These are phyloP conservation scores for Epinephelus fuscoguttatus DNA, from an alignment of 2,113 vertebrate species.

Conservation along the genomic window DNA sequence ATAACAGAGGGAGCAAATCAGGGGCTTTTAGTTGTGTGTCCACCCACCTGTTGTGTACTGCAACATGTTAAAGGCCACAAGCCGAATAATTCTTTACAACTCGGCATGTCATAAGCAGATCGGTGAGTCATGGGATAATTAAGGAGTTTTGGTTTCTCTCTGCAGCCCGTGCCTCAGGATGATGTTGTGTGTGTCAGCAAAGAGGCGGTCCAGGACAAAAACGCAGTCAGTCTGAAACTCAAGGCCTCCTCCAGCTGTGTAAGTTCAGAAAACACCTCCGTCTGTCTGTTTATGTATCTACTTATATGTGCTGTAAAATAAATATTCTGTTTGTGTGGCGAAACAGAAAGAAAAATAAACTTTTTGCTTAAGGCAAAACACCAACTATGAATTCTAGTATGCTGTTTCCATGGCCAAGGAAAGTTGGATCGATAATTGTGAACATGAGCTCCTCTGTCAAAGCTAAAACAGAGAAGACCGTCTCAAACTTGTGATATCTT, in stretches of 20 bases:
- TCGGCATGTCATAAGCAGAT: not conserved
- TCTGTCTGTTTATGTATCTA: not conserved
- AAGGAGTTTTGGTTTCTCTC: constrained; percentile 43
- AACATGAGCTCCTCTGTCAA: too few species aligned
- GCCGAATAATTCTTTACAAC: not conserved
- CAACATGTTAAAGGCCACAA: not conserved
- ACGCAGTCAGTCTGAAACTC: constrained; percentile 80
- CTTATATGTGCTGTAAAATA: not conserved
- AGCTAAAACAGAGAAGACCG: too few species aligned
- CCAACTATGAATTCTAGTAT: too few species aligned
- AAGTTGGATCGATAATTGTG: too few species aligned
- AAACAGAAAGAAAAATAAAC: not conserved
- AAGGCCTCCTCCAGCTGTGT: constrained; percentile 78
- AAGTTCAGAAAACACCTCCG: constrained; percentile 57
- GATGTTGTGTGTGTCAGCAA: constrained; percentile 79
- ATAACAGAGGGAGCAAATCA: not conserved
- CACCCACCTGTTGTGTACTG: not conserved
- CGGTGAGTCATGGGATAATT: not conserved
- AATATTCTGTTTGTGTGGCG: not conserved
- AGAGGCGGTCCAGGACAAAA: constrained; percentile 72
- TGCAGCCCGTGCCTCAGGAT: constrained; percentile 54
- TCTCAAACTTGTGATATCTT: too few species aligned
- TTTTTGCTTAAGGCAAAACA: not conserved
- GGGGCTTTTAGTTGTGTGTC: not conserved
- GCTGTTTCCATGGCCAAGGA: too few species aligned